phyloP scores from a whole-genome alignment of 2,888 invertebrate genomes.

The Synanthedon tipuliformis region DNA sequence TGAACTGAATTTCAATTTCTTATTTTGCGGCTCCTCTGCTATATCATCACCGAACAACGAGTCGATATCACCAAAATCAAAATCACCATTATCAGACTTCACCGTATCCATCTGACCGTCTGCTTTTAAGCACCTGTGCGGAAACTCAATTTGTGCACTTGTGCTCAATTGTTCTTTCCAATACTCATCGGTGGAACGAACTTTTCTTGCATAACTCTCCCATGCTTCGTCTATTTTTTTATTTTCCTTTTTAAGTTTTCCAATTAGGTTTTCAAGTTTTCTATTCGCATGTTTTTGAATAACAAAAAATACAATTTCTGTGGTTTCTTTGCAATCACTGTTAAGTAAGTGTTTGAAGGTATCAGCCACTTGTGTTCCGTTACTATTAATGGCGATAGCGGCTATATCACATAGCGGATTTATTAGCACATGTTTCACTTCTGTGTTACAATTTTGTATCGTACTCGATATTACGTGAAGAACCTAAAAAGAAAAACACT shows the following conservation, averaged over 20 bases:
- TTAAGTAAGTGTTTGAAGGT: slow-evolving; percentile 22
- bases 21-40: slow-evolving; percentile 35
- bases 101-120: too few relatives aligned
- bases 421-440: slow-evolving; percentile 29
- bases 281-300: slow-evolving; percentile 1
- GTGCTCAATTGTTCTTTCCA: slow-evolving; percentile 15
- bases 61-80: slow-evolving; percentile 44
- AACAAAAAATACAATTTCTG: slow-evolving; percentile 17
- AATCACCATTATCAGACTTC: slow-evolving; percentile 21
- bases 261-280: slow-evolving; percentile 9
- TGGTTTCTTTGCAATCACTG: slow-evolving; percentile 18
- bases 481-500: slow-evolving; percentile 23
- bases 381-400: slow-evolving; percentile 14
- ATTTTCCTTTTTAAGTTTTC: slow-evolving; percentile 17
- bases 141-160: slow-evolving; percentile 13
- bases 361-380: slow-evolving; percentile 17
- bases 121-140: slow-evolving; percentile 26
- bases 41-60: slow-evolving; percentile 29
- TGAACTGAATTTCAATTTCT: slow-evolving; percentile 35
- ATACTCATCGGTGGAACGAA: slow-evolving; percentile 4
- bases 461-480: slow-evolving; percentile 31
- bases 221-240: slow-evolving; percentile 17
- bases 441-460: slow-evolving; percentile 25
- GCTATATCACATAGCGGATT: slow-evolving; percentile 32
- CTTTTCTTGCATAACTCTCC: slow-evolving; percentile 7